A percentile compares a stretch with the other conserved stretches of the same genome.
Evolutionary conservation across 2,888 invertebrate genomes (phyloP).

Genomic region (Drosophila neotestacea): DNA sequence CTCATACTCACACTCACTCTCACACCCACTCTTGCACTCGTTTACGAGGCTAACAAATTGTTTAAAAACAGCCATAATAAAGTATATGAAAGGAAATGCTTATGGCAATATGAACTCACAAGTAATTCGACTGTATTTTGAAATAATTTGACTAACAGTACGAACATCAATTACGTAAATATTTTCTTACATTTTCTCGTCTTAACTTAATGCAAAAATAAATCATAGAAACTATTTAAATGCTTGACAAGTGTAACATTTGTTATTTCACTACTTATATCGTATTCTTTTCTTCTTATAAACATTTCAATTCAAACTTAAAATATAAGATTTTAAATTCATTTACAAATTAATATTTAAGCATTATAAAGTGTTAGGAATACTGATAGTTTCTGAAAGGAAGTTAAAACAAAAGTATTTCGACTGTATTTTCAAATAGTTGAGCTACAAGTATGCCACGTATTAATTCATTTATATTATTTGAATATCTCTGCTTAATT

Average conservation of each 20-base stretch:
- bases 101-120: not conserved
- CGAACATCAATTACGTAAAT: not conserved
- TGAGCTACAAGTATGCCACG: too few relatives aligned
- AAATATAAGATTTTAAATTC: too few relatives aligned
- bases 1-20: conserved; percentile 6
- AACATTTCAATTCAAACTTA: too few relatives aligned
- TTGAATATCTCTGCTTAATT: too few relatives aligned
- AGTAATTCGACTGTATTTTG: not conserved
- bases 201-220: conserved; percentile 15
- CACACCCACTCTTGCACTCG: not conserved
- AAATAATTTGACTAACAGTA: not conserved
- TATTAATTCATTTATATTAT: too few relatives aligned
- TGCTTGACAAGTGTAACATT: not conserved
- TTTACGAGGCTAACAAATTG: not conserved
- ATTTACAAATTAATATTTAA: too few relatives aligned
- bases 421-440: too few relatives aligned
- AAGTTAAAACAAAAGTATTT: too few relatives aligned
- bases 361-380: too few relatives aligned
- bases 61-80: conserved; percentile 14
- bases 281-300: too few relatives aligned
- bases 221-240: conserved; percentile 8
- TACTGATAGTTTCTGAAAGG: too few relatives aligned
- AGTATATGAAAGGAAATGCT: conserved; percentile 43
- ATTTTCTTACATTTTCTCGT: not conserved
- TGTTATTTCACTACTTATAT: too few relatives aligned